Conservation (phyloP, 2,888 invertebrate genomes). For the Eledona agricola region DNA sequence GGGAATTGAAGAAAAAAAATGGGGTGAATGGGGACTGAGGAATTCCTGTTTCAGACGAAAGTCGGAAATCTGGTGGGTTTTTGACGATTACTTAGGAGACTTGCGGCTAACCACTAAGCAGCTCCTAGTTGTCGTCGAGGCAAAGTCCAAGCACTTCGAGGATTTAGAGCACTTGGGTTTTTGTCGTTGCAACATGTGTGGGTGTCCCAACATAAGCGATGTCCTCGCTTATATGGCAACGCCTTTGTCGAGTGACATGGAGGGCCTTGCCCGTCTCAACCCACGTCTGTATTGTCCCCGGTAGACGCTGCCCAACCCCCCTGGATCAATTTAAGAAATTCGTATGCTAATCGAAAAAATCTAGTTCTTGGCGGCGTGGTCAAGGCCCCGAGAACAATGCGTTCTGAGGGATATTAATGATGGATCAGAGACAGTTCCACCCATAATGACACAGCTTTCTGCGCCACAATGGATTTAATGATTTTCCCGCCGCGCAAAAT, state of each 20-base stretch:
- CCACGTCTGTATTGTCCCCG: conserved; percentile 34
- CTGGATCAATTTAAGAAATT: conserved; percentile 23
- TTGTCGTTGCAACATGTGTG: too few relatives aligned
- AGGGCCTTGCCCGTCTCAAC: conserved; percentile 32
- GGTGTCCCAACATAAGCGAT: conserved; percentile 24
- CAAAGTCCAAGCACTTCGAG: too few relatives aligned
- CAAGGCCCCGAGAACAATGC: conserved; percentile 35
- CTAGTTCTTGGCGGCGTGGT: conserved; percentile 8
- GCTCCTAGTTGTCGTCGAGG: too few relatives aligned
- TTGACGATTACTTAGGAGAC: too few relatives aligned
- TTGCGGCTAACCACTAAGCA: too few relatives aligned
- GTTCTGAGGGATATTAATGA: conserved; percentile 32
- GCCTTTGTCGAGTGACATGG: conserved; percentile 38
- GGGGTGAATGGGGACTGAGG: too few relatives aligned
- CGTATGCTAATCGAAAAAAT: conserved; percentile 31
- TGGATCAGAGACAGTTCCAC: conserved; percentile 37
- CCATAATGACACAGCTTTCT: conserved; percentile 43
- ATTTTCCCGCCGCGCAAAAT: too few relatives aligned
- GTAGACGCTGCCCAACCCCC: conserved; percentile 10
- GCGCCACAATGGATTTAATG: too few relatives aligned
- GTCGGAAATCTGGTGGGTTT: too few relatives aligned
- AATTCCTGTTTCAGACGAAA: too few relatives aligned
- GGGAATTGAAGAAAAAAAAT: too few relatives aligned
- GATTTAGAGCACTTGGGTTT: too few relatives aligned
- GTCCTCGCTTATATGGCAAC: conserved; percentile 31